Conservation (phyloP, 35 echinoderm and acorn worm species). For the Heliocidaris tuberculata region DNA sequence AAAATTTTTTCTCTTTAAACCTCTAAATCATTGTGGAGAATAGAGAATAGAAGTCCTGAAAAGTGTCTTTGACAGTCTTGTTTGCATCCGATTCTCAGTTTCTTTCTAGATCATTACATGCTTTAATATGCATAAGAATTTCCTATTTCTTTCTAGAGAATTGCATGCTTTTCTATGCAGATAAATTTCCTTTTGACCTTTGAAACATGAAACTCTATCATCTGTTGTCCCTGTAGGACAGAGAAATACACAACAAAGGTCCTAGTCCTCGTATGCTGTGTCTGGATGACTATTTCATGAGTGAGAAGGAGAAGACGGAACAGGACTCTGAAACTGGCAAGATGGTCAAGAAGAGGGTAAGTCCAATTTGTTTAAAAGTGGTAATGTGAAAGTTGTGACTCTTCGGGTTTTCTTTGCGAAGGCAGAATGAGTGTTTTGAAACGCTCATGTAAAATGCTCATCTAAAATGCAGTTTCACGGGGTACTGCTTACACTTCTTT, state of each 20-base stretch:
- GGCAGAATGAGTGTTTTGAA: too few species aligned
- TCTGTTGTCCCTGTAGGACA: slow-evolving; percentile 51
- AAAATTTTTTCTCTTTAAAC: too few species aligned
- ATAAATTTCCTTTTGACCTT: background rate
- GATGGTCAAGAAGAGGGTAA: slow-evolving; percentile 79
- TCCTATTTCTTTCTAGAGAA: background rate
- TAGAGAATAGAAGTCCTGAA: too few species aligned
- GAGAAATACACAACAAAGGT: slow-evolving; percentile 78
- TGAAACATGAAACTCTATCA: background rate
- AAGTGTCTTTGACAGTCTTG: too few species aligned
- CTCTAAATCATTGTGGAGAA: too few species aligned
- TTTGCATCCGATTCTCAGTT: background rate
- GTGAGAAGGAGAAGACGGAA: slow-evolving; percentile 83
- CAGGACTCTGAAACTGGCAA: slow-evolving; percentile 87
- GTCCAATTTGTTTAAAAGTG: background rate
- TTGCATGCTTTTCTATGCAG: background rate
- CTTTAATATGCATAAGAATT: background rate
- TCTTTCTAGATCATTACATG: background rate
- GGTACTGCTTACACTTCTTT: too few species aligned
- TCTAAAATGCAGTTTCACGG: too few species aligned
- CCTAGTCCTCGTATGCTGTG: slow-evolving; percentile 94
- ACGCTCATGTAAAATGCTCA: too few species aligned
- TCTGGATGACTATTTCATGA: slow-evolving; percentile 98
- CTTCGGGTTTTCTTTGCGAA: background rate
- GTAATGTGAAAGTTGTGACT: background rate